phyloP scores from a whole-genome alignment of 1,140 invertebrate genomes.

The Heliconius himera region DNA sequence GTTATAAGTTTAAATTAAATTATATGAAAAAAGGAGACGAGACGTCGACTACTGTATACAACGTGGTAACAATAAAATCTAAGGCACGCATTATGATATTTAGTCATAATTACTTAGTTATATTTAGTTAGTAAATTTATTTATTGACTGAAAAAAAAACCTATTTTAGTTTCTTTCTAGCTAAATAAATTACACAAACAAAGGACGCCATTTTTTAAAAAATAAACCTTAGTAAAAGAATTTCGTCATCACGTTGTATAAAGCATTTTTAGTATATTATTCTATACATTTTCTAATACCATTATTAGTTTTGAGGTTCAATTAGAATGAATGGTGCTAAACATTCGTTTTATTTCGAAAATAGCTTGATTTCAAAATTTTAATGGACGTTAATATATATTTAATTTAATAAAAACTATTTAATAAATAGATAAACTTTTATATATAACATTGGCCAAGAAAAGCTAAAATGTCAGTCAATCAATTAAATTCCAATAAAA shows the following conservation, averaged over 20 bases:
- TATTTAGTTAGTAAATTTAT: not conserved
- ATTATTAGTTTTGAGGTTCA: not conserved
- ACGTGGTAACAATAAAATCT: not conserved
- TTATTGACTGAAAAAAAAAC: not conserved
- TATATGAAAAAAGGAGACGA: not conserved
- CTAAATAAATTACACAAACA: not conserved
- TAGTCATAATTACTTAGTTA: not conserved
- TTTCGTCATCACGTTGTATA: constrained; percentile 3
- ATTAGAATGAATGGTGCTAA: not conserved
- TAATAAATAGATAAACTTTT: no score
- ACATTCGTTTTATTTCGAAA: not conserved
- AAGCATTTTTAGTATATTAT: not conserved
- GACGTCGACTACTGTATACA: not conserved
- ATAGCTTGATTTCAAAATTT: not conserved
- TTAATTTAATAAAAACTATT: no score
- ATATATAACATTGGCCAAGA: no score
- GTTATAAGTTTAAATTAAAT: not conserved
- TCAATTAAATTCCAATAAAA: no score
- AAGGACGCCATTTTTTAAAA: not conserved
- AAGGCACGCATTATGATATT: constrained; percentile 4
- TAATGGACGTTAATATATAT: not conserved
- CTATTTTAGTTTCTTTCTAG: not conserved
- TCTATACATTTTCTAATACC: not conserved
- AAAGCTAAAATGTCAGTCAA: no score
- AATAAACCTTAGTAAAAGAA: not conserved